Evolutionary conservation across 2,797 vertebrate genomes (phyloP), one percentile per base, ranked within the genome.

Genomic region (Parauchenoglanis ngamensis): DNA sequence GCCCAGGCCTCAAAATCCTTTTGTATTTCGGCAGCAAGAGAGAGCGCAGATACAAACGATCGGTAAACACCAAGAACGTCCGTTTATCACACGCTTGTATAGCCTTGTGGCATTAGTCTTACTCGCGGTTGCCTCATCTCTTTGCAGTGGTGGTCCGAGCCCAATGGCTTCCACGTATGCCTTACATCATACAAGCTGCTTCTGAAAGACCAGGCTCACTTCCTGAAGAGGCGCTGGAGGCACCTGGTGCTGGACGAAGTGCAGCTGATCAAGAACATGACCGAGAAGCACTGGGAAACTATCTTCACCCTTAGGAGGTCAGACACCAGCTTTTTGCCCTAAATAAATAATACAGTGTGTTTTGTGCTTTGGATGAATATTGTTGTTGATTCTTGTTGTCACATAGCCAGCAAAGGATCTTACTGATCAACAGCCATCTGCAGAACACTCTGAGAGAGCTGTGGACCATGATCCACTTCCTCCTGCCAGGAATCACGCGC

Each of bases 381-480:
- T 11, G 10, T 7, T 83, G 49, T 44, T 4, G 89, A 91, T 91
- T 65, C 15, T 4, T 31, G 1, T 85, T 21, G 21, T 49, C 35
- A 0, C 6, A 72, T 94, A 98, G 97, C 91, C 97, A 97, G 59
- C 97, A 97, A 93, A 96, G 97, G 89, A 93, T 98, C 82, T 96
- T 98, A 88, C 95, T 97, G 91, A 97, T 97, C 93, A 97, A 96
- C 93, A 97, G 95, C 56, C 97, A 97, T 84, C 95, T 98, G 65
- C 97, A 97, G 92, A 98, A 98, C 89, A 98, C 97, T 0, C 90
- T 98, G 88, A 96, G 97, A 94, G 97, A 98, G 90, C 91, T 98
- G 89, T 98, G 97, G 97, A 98, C 97, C 86, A 96, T 97, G 97
- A 97, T 97, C 79, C 97, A 98, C 92, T 98, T 98, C 92, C 95